Evolutionary conservation across 1,140 invertebrate genomes (phyloP).

Genomic region (Zaprionus vittiger): DNA sequence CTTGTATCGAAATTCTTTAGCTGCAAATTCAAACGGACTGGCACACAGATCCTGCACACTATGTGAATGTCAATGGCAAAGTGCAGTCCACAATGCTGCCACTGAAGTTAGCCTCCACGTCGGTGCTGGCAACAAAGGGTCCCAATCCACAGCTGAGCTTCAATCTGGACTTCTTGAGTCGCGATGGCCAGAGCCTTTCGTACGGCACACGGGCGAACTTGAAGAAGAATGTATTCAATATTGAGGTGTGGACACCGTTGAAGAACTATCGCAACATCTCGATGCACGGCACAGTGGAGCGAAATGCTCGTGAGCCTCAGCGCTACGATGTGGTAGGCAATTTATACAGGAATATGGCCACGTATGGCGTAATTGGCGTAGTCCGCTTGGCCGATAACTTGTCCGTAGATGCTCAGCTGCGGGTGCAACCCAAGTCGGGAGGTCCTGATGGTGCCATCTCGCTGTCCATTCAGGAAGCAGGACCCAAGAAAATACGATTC

Average conservation of each 20-base stretch:
- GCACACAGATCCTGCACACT: conserved; percentile 58
- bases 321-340: conserved; percentile 66
- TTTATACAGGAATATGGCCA: conserved; percentile 73
- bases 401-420: conserved; percentile 58
- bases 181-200: conserved; percentile 53
- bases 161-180: conserved; percentile 64
- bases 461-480: conserved; percentile 61
- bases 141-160: conserved; percentile 64
- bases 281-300: conserved; percentile 66
- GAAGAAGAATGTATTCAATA: conserved; percentile 70
- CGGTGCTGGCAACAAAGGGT: conserved; percentile 51
- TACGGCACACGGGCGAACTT: conserved; percentile 69
- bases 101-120: conserved; percentile 59
- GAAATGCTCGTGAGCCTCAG: conserved; percentile 34
- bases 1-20: conserved; percentile 14
- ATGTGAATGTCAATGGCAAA: conserved; percentile 64
- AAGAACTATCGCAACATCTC: conserved; percentile 76
- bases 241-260: conserved; percentile 78
- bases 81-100: conserved; percentile 74
- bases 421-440: conserved; percentile 65
- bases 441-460: conserved; percentile 74
- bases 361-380: conserved; percentile 65
- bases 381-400: conserved; percentile 53
- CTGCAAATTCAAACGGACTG: conserved; percentile 65
- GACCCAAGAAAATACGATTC: conserved; percentile 63